Evolutionary conservation across 2,113 vertebrate species (phyloP), one percentile per base, ranked within the genome.

Genomic region (Notarius quadriscutis): DNA sequence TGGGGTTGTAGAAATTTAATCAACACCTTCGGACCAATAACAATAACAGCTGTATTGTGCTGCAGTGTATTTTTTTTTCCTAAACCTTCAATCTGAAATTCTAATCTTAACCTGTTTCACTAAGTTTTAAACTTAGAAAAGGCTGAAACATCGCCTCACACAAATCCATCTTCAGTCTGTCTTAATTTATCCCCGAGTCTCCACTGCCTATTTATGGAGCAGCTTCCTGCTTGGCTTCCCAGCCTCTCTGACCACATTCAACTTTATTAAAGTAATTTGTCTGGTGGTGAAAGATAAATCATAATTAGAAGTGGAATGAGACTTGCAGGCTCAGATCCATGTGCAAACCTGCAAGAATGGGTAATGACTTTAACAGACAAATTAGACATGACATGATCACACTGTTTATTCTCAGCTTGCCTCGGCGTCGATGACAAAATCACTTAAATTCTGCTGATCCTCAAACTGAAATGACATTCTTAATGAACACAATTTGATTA

Each of bases 341-440:
- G 91, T 92, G 92, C 93, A 94, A 94, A 84, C 55, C 94, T 87
- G 82, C 89, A 91, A 91, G 91, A 92, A 87, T 89, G 89, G 90
- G 84, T 92, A 93, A 90, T 93, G 92, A 91, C 78, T 85, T 53
- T 93, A 94, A 93, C 92, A 91, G 93, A 95, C 90, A 88, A 92
- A 95, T 93, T 93, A 92, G 88, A 94, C 84, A 90, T 94, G 94
- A 94, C 93, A 94, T 92, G 93, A 93, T 93, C 75, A 18, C 92
- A 93, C 90, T 91, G 88, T 89, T 86, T 90, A 88, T 91, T 81
- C 92, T 93, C 93, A 94, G 88, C 92, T 87, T 89, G 89, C 93
- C 90, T 88, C 93, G 89, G 89, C 91, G 92, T 90, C 91, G 84
- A 88, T 93, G 94, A 93, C 93, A 93, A 93, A 93, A 91, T 90